Percentiles rank a stretch among this genome's conserved stretches.
phyloP scores from a whole-genome alignment of 2,888 invertebrate genomes.

The Caenorhabditis sp. region DNA sequence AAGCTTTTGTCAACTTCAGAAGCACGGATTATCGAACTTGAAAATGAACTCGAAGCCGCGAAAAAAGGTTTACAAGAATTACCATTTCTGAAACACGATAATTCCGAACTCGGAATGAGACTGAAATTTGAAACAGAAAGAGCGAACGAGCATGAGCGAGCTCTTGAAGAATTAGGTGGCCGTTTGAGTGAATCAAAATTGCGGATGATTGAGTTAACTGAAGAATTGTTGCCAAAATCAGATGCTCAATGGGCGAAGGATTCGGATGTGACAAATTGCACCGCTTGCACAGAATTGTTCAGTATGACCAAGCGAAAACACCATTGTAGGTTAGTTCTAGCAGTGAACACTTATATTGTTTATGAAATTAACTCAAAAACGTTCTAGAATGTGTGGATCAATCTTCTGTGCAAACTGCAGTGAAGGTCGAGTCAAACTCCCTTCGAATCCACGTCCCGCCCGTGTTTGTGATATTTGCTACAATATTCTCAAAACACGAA shows the following conservation, averaged over 20 bases:
- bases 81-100: conserved; percentile 21
- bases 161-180: conserved; percentile 59
- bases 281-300: conserved; percentile 46
- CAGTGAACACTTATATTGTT: too few species aligned
- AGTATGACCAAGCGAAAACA: conserved; percentile 54
- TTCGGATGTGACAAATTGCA: conserved; percentile 45
- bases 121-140: conserved; percentile 24
- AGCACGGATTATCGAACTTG: not conserved
- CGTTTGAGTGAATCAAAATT: conserved; percentile 54
- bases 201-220: conserved; percentile 54
- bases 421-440: conserved; percentile 51
- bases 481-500: not conserved
- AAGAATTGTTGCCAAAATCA: conserved; percentile 55
- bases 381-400: conserved; percentile 51
- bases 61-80: conserved; percentile 2
- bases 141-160: conserved; percentile 45
- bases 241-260: conserved; percentile 58
- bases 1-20: conserved; percentile 16
- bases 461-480: conserved; percentile 54
- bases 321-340: conserved; percentile 56
- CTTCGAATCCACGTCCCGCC: conserved; percentile 50
- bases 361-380: too few species aligned
- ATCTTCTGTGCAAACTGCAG: conserved; percentile 58
- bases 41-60: not conserved
- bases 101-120: conserved; percentile 21